Base-by-base conservation (phyloP, 2,113 vertebrate genomes). In the Erythrocebus patas region DNA sequence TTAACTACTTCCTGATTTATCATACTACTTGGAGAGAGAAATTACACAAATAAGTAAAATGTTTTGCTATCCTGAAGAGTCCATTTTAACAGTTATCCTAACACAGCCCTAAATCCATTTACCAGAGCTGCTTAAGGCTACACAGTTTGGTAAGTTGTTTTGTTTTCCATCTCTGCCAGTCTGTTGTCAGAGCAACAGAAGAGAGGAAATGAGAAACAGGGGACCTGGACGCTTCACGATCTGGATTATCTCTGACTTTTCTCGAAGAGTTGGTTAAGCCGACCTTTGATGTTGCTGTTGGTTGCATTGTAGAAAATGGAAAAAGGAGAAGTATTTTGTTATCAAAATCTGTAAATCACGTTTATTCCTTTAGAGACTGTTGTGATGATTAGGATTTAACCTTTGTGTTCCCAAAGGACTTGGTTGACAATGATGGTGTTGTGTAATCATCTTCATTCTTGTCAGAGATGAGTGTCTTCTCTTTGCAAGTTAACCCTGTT, bases 291-390 rank as follows among this genome's bases (percentile, higher is more conserved):
- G 61, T 48, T 68, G 35, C 17, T 78, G 35, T 81, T 76, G 64
- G n/a, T 82, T 78, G 48, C 85, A 23, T 3, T 78, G 66, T 93
- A 87, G 87, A 93, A 97, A 92, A 81, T 20, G 22, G 12, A 27
- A 57, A 57, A 16, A 55, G 25, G 68, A 50, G 57, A 32, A 32
- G 22, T 23, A 75, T 61, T 94, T 72, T 86, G 6, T 66, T 83
- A 93, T 61, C 45, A 80, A 55, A 79, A 45, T 76, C 38, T 40
- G 32, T 70, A n/a, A 64, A 50, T 25, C 30, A 10, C 55, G n/a
- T 78, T 94, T 91, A 78, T 95, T 96, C 16, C 16, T 93, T 86
- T 30, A 84, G 68, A 83, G 40, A 73, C 76, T 57, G 27, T 61
- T 85, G 13, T 30, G 52, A 22, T 84, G 35, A 95, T 96, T 93